These are phyloP conservation scores for Neotoxoptera formosana DNA, from an alignment of 1,140 invertebrate species.

Conservation along the genomic window DNA sequence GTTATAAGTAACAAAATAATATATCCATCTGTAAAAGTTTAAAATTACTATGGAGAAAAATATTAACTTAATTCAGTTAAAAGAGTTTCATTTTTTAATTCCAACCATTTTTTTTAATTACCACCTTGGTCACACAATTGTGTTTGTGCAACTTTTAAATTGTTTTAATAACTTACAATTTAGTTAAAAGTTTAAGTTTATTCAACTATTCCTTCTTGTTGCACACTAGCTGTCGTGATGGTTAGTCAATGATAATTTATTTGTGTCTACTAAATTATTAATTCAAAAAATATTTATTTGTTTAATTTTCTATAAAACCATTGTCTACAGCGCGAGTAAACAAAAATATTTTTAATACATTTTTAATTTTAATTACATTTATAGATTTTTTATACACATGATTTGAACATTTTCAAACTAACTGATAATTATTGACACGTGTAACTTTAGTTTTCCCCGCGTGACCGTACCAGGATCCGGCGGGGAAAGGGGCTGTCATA, in stretches of 20 bases:
- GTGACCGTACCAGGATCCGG: no score
- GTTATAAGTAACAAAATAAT: neutral
- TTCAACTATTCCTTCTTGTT: no score
- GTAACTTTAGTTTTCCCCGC: no score
- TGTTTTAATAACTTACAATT: neutral
- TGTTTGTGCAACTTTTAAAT: neutral
- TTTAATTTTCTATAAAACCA: neutral
- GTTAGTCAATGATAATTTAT: no score
- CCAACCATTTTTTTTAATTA: neutral
- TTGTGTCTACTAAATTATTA: no score
- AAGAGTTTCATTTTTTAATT: neutral
- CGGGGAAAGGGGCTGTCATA: no score
- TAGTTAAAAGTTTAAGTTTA: no score
- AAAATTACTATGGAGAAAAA: neutral
- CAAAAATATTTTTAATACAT: neutral
- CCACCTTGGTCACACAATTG: neutral
- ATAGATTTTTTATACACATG: no score
- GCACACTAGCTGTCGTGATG: no score
- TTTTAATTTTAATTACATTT: no score
- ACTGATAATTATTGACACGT: no score
- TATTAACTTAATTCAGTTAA: neutral
- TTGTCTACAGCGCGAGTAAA: neutral
- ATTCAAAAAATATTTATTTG: neutral
- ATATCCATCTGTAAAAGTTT: neutral
- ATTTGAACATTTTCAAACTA: no score